phyloP scores from a whole-genome alignment of 1,140 invertebrate species.

The Ceratoteleas bidentatus region DNA sequence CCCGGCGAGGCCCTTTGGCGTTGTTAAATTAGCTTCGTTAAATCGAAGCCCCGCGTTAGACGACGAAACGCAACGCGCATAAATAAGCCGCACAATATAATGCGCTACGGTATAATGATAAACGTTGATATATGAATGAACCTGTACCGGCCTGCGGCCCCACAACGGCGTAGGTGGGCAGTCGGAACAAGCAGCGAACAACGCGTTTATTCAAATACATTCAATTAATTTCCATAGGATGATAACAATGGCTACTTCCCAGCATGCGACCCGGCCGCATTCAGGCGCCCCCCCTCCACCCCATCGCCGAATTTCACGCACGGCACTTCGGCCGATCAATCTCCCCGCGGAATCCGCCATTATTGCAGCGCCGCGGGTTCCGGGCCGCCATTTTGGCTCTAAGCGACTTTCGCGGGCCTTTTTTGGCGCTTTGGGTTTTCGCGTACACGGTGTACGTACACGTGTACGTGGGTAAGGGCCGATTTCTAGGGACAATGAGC shows the following conservation, averaged over 20 bases:
- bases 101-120: constrained; percentile 59
- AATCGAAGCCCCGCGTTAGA: constrained; percentile 61
- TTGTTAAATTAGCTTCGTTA: constrained; percentile 65
- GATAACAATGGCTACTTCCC: constrained; percentile 79
- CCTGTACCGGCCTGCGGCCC: constrained; percentile 54
- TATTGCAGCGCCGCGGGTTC: constrained; percentile 5
- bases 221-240: constrained; percentile 81
- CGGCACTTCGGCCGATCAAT: constrained; percentile 30
- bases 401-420: neutral
- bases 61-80: constrained; percentile 61
- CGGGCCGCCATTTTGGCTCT: neutral
- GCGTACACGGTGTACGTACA: constrained; percentile 40
- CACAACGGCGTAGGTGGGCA: constrained; percentile 75
- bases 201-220: constrained; percentile 80
- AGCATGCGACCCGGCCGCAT: constrained; percentile 53
- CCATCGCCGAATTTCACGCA: constrained; percentile 6
- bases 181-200: constrained; percentile 78
- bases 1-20: constrained; percentile 25
- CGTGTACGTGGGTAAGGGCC: constrained; percentile 39
- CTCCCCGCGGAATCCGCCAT: constrained; percentile 29
- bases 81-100: constrained; percentile 59
- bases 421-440: neutral
- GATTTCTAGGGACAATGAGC: constrained; percentile 30
- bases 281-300: constrained; percentile 14
- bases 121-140: constrained; percentile 67